phyloP scores from a whole-genome alignment of 2,888 invertebrate genomes.

The Ctena decussata region DNA sequence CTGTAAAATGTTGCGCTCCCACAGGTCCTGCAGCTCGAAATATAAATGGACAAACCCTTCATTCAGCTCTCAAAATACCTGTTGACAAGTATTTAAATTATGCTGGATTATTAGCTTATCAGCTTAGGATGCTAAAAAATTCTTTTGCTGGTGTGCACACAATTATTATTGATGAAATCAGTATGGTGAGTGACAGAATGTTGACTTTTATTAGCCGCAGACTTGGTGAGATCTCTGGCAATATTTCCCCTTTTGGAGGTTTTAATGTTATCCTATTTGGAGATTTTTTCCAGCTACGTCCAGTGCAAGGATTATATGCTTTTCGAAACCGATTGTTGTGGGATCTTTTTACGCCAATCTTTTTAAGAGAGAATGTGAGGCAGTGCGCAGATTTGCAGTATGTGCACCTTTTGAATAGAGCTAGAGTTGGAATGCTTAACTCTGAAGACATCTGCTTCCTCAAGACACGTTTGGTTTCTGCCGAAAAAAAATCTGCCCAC shows the following conservation, averaged over 20 bases:
- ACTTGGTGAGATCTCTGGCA: conserved; percentile 27
- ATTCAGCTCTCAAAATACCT: conserved; percentile 47
- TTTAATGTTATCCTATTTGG: conserved; percentile 50
- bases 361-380: conserved; percentile 46
- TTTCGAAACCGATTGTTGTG: conserved; percentile 40
- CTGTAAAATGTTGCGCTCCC: conserved; percentile 43
- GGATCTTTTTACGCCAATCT: conserved; percentile 42
- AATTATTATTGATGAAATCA: conserved; percentile 57
- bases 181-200: conserved; percentile 59
- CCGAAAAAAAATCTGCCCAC: too few relatives aligned
- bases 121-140: conserved; percentile 16
- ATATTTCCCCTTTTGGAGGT: conserved; percentile 40
- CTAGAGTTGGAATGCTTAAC: conserved; percentile 20
- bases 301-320: conserved; percentile 24
- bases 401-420: conserved; percentile 22
- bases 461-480: neutral
- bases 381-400: conserved; percentile 18
- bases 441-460: conserved; percentile 5
- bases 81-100: conserved; percentile 38
- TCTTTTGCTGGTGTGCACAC: conserved; percentile 47
- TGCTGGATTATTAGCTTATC: conserved; percentile 17
- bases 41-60: conserved; percentile 49
- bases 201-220: conserved; percentile 48
- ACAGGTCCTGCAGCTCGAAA: conserved; percentile 55
- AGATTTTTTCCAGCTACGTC: conserved; percentile 52